Percentiles rank a stretch among this genome's conserved stretches.
Evolutionary conservation across 2,113 vertebrate genomes (phyloP).

Genomic region (Drymodes brunneopygia): DNA sequence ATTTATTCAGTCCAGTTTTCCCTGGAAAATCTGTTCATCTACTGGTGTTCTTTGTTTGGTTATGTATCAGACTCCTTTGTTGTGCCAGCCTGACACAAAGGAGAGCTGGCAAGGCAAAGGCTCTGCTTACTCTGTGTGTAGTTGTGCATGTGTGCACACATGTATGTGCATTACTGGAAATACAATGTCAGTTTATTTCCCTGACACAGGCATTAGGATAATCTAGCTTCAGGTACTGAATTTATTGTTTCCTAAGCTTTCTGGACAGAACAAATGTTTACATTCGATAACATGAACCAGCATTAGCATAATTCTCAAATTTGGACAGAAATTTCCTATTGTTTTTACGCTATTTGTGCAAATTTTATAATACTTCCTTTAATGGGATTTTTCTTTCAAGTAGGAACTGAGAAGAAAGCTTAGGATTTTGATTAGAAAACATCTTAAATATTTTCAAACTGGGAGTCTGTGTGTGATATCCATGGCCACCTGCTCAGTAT

Average conservation of each 20-base stretch:
- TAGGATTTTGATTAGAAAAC: neutral
- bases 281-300: neutral
- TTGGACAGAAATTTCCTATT: neutral
- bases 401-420: neutral
- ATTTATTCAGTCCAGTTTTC: neutral
- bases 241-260: neutral
- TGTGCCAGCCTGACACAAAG: neutral
- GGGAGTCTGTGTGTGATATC: neutral
- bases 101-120: neutral
- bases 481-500: neutral
- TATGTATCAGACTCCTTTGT: neutral
- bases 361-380: neutral
- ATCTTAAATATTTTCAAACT: slow-evolving; percentile 1
- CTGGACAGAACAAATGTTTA: neutral
- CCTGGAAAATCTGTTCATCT: neutral
- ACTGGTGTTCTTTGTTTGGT: neutral
- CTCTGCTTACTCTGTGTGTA: rapidly evolving
- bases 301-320: neutral
- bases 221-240: neutral
- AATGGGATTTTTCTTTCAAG: neutral
- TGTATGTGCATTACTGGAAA: neutral
- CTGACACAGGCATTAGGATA: neutral
- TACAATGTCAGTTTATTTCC: neutral
- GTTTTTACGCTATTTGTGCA: neutral
- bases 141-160: neutral